A percentile compares a stretch with the other conserved stretches of the same genome.
Evolutionary conservation across 2,888 invertebrate species (phyloP).

Genomic region (Protophormia terraenovae): DNA sequence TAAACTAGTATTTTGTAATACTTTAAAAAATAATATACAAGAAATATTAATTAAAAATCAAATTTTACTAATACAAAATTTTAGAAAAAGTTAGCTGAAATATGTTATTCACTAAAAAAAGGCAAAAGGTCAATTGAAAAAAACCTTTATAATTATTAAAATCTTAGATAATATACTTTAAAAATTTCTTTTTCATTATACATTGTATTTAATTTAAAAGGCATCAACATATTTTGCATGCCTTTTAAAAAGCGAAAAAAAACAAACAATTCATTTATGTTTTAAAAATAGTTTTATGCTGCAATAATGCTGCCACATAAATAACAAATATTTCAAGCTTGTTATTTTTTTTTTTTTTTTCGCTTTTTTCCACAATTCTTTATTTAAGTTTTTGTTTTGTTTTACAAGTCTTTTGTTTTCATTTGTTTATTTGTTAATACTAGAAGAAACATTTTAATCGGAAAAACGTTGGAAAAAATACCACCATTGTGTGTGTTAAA

Average conservation of each 20-base stretch:
- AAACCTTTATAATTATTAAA: not conserved
- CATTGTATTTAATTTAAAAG: not conserved
- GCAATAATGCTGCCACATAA: constrained; percentile 49
- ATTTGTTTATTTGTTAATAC: constrained; percentile 38
- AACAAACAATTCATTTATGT: not conserved
- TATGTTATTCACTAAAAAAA: not conserved
- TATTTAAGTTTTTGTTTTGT: not conserved
- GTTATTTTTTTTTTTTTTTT: constrained; percentile 13
- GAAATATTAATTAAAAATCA: too few relatives aligned
- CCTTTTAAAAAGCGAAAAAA: not conserved
- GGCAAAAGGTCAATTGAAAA: not conserved
- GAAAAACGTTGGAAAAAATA: constrained; percentile 30
- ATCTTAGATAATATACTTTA: not conserved
- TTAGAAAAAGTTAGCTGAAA: too few relatives aligned
- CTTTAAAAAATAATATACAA: too few relatives aligned
- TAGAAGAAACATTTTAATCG: constrained; percentile 22
- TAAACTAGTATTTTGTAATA: too few relatives aligned
- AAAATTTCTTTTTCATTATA: not conserved
- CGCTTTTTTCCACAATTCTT: not conserved
- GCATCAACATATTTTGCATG: constrained; percentile 10
- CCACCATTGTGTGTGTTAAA: not conserved
- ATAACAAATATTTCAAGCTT: constrained; percentile 49
- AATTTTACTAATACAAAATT: too few relatives aligned
- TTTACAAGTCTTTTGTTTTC: constrained; percentile 25
- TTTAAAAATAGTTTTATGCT: constrained; percentile 5